phyloP scores from a whole-genome alignment of 2,888 invertebrate genomes.

The Cordilura impudica region DNA sequence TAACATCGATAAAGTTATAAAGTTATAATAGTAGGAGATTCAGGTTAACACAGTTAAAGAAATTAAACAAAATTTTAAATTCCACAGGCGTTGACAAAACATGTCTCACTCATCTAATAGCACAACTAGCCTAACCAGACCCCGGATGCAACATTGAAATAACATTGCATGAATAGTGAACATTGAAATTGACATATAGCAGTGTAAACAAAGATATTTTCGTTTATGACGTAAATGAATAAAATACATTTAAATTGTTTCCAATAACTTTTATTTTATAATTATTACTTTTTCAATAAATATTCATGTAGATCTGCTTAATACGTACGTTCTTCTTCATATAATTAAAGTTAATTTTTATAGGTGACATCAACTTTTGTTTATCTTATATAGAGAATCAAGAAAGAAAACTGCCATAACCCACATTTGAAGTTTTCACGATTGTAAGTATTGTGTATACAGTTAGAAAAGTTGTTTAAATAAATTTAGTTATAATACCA shows the following conservation, averaged over 20 bases:
- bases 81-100: too few species aligned
- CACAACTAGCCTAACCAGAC: too few species aligned
- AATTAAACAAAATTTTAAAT: too few species aligned
- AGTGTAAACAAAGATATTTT: too few species aligned
- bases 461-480: conserved; percentile 7
- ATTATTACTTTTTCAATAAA: conserved; percentile 26
- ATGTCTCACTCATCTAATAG: too few species aligned
- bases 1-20: too few species aligned
- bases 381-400: conserved; percentile 15
- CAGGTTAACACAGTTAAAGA: too few species aligned
- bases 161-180: too few species aligned
- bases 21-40: too few species aligned
- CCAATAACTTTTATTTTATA: conserved; percentile 34
- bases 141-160: too few species aligned
- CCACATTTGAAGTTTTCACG: not conserved
- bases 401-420: not conserved
- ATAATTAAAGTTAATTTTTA: not conserved
- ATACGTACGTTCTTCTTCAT: conserved; percentile 32
- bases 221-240: too few species aligned
- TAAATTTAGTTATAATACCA: conserved; percentile 10
- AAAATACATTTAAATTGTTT: not conserved
- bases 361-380: conserved; percentile 4
- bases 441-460: not conserved
- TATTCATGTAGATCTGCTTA: conserved; percentile 40
- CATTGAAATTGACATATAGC: too few species aligned